These are phyloP conservation scores for Ditylenchus dipsaci DNA, from an alignment of 1,140 invertebrate genomes.

Conservation along the genomic window DNA sequence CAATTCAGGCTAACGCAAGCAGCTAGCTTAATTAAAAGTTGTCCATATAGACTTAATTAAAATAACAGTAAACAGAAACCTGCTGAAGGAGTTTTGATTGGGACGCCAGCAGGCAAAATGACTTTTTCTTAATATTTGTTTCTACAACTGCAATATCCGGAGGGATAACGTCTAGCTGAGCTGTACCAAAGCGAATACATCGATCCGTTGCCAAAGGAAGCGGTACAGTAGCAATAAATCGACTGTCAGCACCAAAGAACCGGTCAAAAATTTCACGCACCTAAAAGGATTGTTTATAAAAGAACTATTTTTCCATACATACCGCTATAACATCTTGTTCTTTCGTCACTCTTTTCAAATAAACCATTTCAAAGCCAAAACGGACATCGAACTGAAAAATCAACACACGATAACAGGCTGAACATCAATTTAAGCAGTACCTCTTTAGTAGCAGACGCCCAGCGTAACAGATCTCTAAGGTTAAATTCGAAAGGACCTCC, in stretches of 20 bases:
- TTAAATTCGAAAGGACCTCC: conserved; percentile 80
- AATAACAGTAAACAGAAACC: background rate
- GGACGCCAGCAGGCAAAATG: conserved; percentile 64
- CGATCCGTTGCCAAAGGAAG: background rate
- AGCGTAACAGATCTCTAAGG: conserved; percentile 84
- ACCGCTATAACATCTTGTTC: background rate
- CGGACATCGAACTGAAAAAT: conserved; percentile 33
- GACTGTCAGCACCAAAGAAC: background rate
- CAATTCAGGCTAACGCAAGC: conserved; percentile 83
- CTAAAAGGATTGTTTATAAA: background rate
- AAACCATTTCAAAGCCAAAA: conserved; percentile 62
- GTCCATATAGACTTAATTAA: background rate
- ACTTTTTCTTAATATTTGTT: background rate
- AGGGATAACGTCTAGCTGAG: background rate
- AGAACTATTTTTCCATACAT: background rate
- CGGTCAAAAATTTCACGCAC: background rate
- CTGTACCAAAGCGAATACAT: background rate
- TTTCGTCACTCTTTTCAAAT: conserved; percentile 75
- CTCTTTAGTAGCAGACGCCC: conserved; percentile 61
- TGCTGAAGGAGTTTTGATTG: conserved; percentile 70
- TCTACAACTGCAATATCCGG: background rate
- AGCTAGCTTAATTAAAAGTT: conserved; percentile 61
- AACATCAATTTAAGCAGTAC: conserved; percentile 12
- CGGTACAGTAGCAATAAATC: background rate
- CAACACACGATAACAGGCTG: background rate